These are phyloP conservation scores for Phrynocephalus versicolor DNA, from an alignment of 2,113 vertebrate species.

Conservation along the genomic window DNA sequence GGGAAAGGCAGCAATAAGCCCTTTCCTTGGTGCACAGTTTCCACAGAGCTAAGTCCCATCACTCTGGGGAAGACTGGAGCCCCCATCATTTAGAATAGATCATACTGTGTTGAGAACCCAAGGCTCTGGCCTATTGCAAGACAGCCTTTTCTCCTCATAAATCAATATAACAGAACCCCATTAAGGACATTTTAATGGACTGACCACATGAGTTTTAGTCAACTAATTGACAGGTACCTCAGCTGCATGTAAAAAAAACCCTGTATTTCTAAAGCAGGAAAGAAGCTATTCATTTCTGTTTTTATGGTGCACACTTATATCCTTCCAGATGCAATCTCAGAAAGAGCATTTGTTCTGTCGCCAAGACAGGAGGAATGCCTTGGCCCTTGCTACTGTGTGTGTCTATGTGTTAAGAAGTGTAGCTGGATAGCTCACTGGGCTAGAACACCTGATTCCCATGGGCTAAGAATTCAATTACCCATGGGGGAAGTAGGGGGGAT, in stretches of 20 bases:
- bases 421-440: no score
- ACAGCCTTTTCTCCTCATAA: background rate
- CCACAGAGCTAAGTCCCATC: background rate
- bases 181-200: background rate
- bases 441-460: no score
- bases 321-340: background rate
- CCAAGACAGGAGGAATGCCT: background rate
- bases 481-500: no score
- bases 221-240: background rate
- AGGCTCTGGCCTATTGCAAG: background rate
- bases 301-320: background rate
- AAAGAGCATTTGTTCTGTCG: background rate
- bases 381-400: no score
- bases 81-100: background rate
- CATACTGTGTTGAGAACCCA: no score
- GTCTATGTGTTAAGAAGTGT: no score
- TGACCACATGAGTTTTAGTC: background rate
- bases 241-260: background rate
- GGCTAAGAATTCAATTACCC: no score
- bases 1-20: background rate
- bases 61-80: background rate
- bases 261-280: background rate
- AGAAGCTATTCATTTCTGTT: background rate
- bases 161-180: no score
- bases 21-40: background rate